Conservation (phyloP, 2,888 invertebrate genomes). For the Drosophila planitibia region DNA sequence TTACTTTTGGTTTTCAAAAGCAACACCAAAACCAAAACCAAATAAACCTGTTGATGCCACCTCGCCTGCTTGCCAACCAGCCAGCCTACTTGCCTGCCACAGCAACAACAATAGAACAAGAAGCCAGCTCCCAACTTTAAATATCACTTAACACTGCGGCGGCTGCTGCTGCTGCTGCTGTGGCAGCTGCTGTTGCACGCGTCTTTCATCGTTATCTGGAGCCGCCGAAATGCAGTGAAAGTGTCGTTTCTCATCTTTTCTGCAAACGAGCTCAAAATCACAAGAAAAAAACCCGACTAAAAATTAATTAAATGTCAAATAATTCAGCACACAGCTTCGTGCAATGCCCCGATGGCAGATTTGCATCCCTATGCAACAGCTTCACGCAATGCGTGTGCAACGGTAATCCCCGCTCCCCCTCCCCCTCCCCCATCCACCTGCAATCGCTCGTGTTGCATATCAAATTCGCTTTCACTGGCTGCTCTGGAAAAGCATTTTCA, state of each 20-base stretch:
- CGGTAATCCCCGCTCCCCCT: not conserved
- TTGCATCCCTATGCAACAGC: constrained; percentile 57
- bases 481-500: constrained; percentile 77
- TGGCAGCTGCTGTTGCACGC: constrained; percentile 50
- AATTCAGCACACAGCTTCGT: constrained; percentile 61
- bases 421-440: not conserved
- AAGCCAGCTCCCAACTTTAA: constrained; percentile 38
- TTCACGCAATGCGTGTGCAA: constrained; percentile 65
- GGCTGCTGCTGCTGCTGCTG: constrained; percentile 4
- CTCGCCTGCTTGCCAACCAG: not conserved
- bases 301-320: constrained; percentile 80
- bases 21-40: constrained; percentile 24
- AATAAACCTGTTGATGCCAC: constrained; percentile 61
- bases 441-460: constrained; percentile 41
- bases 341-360: constrained; percentile 40
- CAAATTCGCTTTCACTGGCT: constrained; percentile 76
- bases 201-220: constrained; percentile 13
- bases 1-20: constrained; percentile 68
- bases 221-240: constrained; percentile 65
- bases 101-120: constrained; percentile 44
- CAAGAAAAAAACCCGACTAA: constrained; percentile 17
- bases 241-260: constrained; percentile 73
- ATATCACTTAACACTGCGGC: not conserved
- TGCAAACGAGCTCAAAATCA: constrained; percentile 22
- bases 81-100: not conserved